Conservation (phyloP, 1,140 invertebrate species). For the Octopus bimaculoides region DNA sequence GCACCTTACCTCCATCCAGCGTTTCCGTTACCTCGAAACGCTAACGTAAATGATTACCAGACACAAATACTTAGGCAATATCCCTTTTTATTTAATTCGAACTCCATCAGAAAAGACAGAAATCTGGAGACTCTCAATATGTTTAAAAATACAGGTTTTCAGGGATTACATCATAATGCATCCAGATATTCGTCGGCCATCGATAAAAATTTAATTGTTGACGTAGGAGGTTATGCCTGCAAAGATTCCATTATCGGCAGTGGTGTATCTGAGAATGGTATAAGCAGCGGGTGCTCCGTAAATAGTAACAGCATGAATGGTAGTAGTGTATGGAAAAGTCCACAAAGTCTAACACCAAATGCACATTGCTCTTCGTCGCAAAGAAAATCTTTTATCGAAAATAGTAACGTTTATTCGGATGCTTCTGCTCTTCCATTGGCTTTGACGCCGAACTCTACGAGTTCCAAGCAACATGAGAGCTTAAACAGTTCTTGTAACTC, state of each 20-base stretch:
- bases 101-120: constrained; percentile 15
- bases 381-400: not conserved
- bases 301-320: not conserved
- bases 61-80: constrained; percentile 35
- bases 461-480: not conserved
- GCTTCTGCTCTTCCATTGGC: not conserved
- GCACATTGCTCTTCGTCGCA: not conserved
- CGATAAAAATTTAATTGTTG: constrained; percentile 2
- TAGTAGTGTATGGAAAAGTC: not conserved
- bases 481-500: too few relatives aligned
- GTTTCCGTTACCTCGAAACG: constrained; percentile 33
- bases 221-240: not conserved
- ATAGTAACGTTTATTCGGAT: not conserved
- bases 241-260: not conserved
- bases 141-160: constrained; percentile 11
- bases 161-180: not conserved
- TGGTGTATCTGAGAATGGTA: not conserved
- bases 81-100: constrained; percentile 28
- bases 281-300: not conserved
- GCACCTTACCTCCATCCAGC: constrained; percentile 36
- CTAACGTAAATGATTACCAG: constrained; percentile 36
- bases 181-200: not conserved
- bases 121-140: constrained; percentile 18
- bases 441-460: not conserved
- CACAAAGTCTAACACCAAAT: not conserved